Base-by-base conservation (phyloP, 2,797 vertebrate species). In the Babyrousa celebensis region DNA sequence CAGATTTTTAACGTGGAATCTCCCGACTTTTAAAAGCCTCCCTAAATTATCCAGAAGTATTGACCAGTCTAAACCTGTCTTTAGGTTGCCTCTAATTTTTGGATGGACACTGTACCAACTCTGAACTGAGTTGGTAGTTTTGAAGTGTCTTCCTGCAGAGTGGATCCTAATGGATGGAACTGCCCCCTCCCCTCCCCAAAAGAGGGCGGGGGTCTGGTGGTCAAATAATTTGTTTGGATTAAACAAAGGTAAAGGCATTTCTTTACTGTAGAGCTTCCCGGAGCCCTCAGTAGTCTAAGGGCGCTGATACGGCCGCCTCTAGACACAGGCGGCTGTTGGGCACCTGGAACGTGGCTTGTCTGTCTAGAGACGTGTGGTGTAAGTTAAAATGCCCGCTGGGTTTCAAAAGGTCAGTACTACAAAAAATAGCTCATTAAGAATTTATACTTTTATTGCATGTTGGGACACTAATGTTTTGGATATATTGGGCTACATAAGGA, bases 401-500 rank as follows among this genome's bases (percentile, higher is more conserved):
- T 77, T 91, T 70, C 48, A 29, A 36, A 70, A 29, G 25, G 40
- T 71, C 78, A 58, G 32, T 17, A 32, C 65, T 54, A 70, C 60
- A 32, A 89, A 75, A 89, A 89, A 29, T 60, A 84, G 29, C n/a
- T 87, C 12, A 36, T 58, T 32, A 58, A 91, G 94, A 86, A 68
- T 60, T 65, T 83, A 84, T 91, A 52, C 36, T 29, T 77, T 65
- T 71, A 78, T 84, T 84, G 27, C 11, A 29, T 68, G 23, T 40
- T 92, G 25, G 52, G 60, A 40, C 71, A 43, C 70, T 75, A 63
- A 91, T 88, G 56, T 27, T 94, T 88, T 71, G 71, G 23, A 84
- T 78, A 78, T 80, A 77, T 72, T 72, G 56, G 29, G 23, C 67
- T 71, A 91, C 68, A 80, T 78, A 52, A 93, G 86, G 71, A 52